Conservation (phyloP, 2,797 vertebrate genomes). For the Pangasius sanitwongsei region DNA sequence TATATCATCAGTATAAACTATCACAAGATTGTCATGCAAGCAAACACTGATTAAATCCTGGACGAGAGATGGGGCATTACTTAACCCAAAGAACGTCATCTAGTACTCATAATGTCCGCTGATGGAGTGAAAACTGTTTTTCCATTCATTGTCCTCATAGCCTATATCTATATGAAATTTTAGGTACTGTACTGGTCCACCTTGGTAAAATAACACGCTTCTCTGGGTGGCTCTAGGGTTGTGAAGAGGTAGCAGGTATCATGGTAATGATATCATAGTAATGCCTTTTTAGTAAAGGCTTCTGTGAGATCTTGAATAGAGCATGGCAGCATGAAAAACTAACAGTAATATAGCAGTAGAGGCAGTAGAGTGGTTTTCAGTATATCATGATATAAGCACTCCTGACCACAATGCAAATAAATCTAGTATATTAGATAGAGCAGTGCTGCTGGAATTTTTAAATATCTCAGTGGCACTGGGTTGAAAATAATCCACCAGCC, state of each 20-base stretch:
- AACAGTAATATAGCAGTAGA: neutral
- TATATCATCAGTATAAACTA: neutral
- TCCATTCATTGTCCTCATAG: neutral
- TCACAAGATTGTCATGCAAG: neutral
- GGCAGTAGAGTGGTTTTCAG: neutral
- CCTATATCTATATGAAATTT: neutral
- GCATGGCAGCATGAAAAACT: neutral
- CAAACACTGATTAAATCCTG: neutral
- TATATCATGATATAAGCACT: neutral
- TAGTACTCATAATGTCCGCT: neutral
- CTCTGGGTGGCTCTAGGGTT: neutral
- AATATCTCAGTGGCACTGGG: neutral
- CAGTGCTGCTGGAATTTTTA: neutral
- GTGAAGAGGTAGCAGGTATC: neutral
- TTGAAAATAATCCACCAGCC: neutral
- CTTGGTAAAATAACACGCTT: neutral
- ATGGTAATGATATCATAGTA: neutral
- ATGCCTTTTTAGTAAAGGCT: neutral
- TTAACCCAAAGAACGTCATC: neutral
- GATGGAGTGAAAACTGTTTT: neutral
- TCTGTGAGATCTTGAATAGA: neutral
- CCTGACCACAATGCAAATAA: constrained; percentile 5
- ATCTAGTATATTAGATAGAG: neutral
- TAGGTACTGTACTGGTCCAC: neutral
- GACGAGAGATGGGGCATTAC: neutral